Evolutionary conservation across 2,113 vertebrate genomes (phyloP).

Genomic region (Pogonocichla stellata): DNA sequence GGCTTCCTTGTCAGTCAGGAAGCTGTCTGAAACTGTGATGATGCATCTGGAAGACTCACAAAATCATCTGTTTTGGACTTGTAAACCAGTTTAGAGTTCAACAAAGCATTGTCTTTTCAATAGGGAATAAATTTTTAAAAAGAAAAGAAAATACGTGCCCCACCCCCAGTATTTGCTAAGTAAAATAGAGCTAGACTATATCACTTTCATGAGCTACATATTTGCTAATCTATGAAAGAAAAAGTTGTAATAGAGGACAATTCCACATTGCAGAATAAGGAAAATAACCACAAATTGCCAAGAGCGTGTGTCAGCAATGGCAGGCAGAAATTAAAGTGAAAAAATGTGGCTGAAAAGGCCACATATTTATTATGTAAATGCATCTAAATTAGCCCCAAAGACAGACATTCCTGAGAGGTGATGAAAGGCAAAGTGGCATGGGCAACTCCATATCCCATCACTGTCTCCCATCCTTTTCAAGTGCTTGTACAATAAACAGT

Average conservation of each 20-base stretch:
- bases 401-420: slow-evolving; percentile 1
- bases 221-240: not conserved
- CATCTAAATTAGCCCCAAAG: not conserved
- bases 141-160: not conserved
- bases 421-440: not conserved
- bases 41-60: not conserved
- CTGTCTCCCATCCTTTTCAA: not conserved
- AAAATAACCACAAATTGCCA: slow-evolving; percentile 1
- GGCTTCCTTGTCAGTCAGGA: not conserved
- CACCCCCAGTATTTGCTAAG: not conserved
- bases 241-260: not conserved
- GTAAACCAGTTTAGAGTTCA: not conserved
- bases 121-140: not conserved
- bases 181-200: not conserved
- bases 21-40: not conserved
- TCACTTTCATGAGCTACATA: not conserved
- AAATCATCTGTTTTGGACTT: not conserved
- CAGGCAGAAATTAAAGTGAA: not conserved
- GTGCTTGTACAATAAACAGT: not conserved
- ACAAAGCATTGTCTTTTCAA: not conserved
- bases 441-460: not conserved
- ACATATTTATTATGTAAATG: slow-evolving; percentile 13
- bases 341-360: not conserved
- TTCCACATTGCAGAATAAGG: not conserved
- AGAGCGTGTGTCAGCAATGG: not conserved